Conservation (phyloP, 2,797 vertebrate genomes). For the Pipistrellus pygmaeus region DNA sequence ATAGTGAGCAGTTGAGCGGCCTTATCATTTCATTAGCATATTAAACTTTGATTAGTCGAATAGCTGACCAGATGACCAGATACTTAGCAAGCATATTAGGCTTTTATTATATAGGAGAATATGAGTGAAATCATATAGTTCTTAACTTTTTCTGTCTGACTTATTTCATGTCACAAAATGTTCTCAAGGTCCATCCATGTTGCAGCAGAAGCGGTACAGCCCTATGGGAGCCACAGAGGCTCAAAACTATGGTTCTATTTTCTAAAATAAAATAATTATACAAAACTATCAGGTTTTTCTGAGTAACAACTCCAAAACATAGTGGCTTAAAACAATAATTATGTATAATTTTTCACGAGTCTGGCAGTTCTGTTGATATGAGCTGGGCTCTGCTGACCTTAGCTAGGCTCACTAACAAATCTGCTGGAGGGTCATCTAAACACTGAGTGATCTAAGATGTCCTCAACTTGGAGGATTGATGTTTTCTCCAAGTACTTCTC, state of each 20-base stretch:
- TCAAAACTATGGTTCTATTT: neutral
- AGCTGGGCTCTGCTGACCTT: neutral
- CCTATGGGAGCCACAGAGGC: too few species aligned
- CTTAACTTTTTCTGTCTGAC: too few species aligned
- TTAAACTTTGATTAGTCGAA: too few species aligned
- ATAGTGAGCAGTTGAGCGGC: too few species aligned
- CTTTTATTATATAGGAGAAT: too few species aligned
- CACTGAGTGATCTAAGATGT: neutral
- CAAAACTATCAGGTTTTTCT: neutral
- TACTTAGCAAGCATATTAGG: too few species aligned
- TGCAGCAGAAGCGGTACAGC: too few species aligned
- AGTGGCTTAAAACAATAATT: neutral
- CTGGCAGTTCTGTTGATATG: neutral
- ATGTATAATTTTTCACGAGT: neutral
- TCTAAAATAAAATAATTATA: slow-evolving; percentile 32
- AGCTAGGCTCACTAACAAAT: neutral
- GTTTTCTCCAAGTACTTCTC: neutral
- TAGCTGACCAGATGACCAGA: too few species aligned
- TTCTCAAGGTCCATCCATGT: too few species aligned
- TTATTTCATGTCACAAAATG: too few species aligned
- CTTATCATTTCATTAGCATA: too few species aligned
- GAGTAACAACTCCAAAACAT: neutral
- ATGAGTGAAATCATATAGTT: too few species aligned
- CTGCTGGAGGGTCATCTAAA: neutral
- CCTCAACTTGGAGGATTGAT: neutral